Evolutionary conservation across 2,113 vertebrate species (phyloP).

Genomic region (Cavia aperea): DNA sequence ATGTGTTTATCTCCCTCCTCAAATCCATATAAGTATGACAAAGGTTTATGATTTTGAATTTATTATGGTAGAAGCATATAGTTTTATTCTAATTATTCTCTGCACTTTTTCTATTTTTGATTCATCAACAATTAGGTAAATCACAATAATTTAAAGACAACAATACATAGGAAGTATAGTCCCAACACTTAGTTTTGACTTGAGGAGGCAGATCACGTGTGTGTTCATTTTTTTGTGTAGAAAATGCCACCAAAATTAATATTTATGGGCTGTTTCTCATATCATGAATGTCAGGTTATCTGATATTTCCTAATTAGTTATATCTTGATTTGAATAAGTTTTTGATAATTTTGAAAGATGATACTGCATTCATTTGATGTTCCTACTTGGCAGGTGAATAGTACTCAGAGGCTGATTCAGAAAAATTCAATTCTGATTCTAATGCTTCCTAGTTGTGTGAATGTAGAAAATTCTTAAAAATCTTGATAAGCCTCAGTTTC

Average conservation of each 20-base stretch:
- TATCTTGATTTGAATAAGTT: conserved; percentile 18
- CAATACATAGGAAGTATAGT: not conserved
- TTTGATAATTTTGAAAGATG: conserved; percentile 29
- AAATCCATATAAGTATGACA: not conserved
- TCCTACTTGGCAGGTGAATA: not conserved
- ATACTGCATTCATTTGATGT: not conserved
- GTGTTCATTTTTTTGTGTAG: not conserved
- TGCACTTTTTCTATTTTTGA: not conserved
- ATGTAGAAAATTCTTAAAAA: not conserved
- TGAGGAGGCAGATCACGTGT: not conserved
- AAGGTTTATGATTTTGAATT: not conserved
- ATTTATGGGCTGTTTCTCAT: not conserved
- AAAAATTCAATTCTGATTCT: not conserved
- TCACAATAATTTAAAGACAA: not conserved
- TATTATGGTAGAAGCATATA: not conserved
- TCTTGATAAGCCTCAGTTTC: not conserved
- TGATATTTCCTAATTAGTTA: conserved; percentile 29
- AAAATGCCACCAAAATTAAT: conserved; percentile 7
- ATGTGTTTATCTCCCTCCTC: not conserved
- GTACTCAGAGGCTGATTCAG: not conserved
- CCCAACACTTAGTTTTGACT: not conserved
- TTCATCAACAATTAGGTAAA: conserved; percentile 20
- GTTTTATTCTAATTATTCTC: not conserved
- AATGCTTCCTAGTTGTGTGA: not conserved
- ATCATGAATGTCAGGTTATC: not conserved